Percentiles rank a stretch among this genome's conserved stretches.
These are phyloP conservation scores for Aphidius ervi DNA, from an alignment of 1,140 invertebrate species.

Conservation along the genomic window DNA sequence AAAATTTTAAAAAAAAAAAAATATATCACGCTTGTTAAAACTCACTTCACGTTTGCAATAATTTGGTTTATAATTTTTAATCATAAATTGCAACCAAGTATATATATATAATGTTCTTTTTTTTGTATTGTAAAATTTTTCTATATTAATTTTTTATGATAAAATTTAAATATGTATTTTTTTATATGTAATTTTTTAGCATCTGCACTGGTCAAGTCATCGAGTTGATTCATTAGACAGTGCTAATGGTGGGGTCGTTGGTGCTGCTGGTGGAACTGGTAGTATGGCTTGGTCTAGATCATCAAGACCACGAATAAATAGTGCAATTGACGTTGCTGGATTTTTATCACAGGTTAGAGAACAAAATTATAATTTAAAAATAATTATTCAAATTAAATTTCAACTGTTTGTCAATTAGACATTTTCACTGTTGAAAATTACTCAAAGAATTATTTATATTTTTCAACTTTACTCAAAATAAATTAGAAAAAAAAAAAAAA, in stretches of 20 bases:
- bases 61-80: not conserved
- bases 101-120: not conserved
- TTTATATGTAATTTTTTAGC: constrained; percentile 55
- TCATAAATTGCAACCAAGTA: not conserved
- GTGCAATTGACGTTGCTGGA: constrained; percentile 71
- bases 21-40: no score
- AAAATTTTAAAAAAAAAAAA: no score
- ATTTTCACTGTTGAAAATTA: no score
- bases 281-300: constrained; percentile 53
- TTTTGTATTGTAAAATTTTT: no score
- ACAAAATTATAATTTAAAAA: no score
- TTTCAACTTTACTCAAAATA: no score
- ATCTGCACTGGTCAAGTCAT: constrained; percentile 65
- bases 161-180: no score
- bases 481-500: no score
- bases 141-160: no score
- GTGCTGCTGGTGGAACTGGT: constrained; percentile 44
- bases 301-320: constrained; percentile 68
- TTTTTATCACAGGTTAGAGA: constrained; percentile 64
- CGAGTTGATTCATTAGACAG: constrained; percentile 59
- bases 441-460: no score
- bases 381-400: no score
- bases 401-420: no score
- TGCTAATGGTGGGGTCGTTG: constrained; percentile 29
- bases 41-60: constrained; percentile 2